Base-by-base conservation (phyloP, 2,113 vertebrate genomes). In the Athene noctua region DNA sequence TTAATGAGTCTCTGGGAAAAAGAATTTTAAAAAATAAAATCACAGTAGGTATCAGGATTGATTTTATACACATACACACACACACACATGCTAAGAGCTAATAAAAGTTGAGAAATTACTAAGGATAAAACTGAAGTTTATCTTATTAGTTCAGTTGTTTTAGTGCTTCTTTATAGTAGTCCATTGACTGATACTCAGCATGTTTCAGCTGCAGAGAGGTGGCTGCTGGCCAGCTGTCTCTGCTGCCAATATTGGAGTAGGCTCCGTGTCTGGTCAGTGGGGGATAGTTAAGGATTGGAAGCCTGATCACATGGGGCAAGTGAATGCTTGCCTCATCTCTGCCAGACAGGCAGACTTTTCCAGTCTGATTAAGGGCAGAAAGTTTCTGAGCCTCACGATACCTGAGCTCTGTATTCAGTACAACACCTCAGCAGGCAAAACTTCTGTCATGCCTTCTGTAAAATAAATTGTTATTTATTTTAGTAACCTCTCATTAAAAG, bases 161-260 rank as follows among this genome's bases (percentile, higher is more conserved):
- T 77, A 58, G 42, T 58, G 36, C 36, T 88, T 4, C 78, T 74
- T 82, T 78, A 18, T 40, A 54, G 52, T 85, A 83, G 91, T 81
- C 54, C 34, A 12, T 68, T 0, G 96, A 88, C 83, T 96, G 96
- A 27, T 68, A 54, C n/a, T 86, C 92, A 80, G 91, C 83, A 10
- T 78, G 90, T 95, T 94, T 95, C 40, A 94, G 82, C 88, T 90
- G 85, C 91, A 94, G 82, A 96, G 90, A 92, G 86, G 65, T 96
- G 92, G 92, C 93, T 96, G 67, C 90, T 92, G 88, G 96, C 94
- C 96, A 97, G 94, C 95, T 97, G 88, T 80, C 91, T 86, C 66
- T 97, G 85, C 57, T 92, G 86, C 94, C 82, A 92, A 26, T 77
- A 86, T 38, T 55, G 7, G 38, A 87, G 68, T 36, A 34, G 61